A percentile compares a stretch with the other conserved stretches of the same genome.
Evolutionary conservation across 2,797 vertebrate genomes (phyloP).

Genomic region (Moxostoma hubbsi): DNA sequence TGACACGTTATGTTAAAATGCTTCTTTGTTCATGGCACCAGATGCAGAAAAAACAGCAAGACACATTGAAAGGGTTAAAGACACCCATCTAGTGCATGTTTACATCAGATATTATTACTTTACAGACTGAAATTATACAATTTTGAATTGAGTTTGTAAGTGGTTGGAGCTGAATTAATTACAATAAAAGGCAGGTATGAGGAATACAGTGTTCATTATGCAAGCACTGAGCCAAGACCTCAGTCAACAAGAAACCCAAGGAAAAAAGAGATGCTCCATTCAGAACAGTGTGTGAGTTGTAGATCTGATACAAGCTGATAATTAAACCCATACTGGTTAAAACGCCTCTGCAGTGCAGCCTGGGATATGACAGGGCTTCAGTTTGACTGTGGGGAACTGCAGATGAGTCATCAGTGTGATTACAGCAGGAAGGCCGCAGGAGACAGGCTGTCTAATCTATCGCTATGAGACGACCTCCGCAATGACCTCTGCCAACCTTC

Average conservation of each 20-base stretch:
- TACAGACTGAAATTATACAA: not conserved
- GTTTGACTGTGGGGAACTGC: constrained; percentile 35
- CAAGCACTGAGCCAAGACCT: not conserved
- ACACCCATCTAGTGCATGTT: no score
- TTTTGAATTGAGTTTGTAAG: not conserved
- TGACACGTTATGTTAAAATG: no score
- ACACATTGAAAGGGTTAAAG: no score
- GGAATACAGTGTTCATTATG: not conserved
- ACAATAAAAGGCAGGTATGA: not conserved
- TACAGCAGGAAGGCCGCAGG: constrained; percentile 35
- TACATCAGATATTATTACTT: no score
- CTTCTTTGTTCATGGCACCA: no score
- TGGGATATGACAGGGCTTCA: constrained; percentile 42
- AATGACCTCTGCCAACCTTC: constrained; percentile 38
- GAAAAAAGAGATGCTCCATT: constrained; percentile 11
- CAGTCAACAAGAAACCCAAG: not conserved
- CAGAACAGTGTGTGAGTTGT: constrained; percentile 21
- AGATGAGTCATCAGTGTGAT: constrained; percentile 43
- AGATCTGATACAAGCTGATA: constrained; percentile 39
- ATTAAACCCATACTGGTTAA: constrained; percentile 49
- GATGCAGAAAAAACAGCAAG: no score
- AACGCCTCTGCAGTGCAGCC: constrained; percentile 30
- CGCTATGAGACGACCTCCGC: constrained; percentile 42
- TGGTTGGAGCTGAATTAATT: not conserved
- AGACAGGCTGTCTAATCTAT: constrained; percentile 47